Conservation (phyloP, 53 echinoderm and acorn worm species). For the Mesocentrotus franciscanus region DNA sequence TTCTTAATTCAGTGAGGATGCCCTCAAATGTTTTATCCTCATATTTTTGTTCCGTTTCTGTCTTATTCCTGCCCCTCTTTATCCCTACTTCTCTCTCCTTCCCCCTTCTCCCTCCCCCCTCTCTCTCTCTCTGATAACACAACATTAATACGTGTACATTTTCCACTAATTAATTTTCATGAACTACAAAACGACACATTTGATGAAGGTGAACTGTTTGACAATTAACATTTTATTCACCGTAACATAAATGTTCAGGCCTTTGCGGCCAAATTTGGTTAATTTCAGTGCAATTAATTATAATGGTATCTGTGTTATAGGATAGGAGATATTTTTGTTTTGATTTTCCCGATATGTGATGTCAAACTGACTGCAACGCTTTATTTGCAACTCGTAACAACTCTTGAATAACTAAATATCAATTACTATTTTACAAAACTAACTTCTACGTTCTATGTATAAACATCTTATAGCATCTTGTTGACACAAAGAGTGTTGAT, state of each 20-base stretch:
- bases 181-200: neutral
- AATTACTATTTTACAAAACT: too few species aligned
- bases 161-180: too few species aligned
- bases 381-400: neutral
- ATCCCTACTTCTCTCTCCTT: neutral
- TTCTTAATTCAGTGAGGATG: too few species aligned
- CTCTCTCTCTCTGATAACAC: conserved; percentile 1
- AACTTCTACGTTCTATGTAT: neutral
- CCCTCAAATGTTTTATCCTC: neutral
- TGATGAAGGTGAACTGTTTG: neutral
- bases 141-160: neutral
- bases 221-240: neutral
- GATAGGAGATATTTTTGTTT: too few species aligned
- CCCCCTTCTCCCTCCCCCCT: neutral
- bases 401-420: neutral
- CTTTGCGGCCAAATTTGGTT: too few species aligned
- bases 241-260: too few species aligned
- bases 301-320: too few species aligned
- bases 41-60: neutral
- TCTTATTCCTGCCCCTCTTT: neutral
- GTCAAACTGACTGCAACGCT: neutral
- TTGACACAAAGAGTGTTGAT: too few species aligned
- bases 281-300: too few species aligned
- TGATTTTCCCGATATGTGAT: neutral
- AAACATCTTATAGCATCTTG: neutral